Percentiles rank a stretch among this genome's conserved stretches.
Conservation (phyloP, 2,888 invertebrate species). For the Baccha elongata region DNA sequence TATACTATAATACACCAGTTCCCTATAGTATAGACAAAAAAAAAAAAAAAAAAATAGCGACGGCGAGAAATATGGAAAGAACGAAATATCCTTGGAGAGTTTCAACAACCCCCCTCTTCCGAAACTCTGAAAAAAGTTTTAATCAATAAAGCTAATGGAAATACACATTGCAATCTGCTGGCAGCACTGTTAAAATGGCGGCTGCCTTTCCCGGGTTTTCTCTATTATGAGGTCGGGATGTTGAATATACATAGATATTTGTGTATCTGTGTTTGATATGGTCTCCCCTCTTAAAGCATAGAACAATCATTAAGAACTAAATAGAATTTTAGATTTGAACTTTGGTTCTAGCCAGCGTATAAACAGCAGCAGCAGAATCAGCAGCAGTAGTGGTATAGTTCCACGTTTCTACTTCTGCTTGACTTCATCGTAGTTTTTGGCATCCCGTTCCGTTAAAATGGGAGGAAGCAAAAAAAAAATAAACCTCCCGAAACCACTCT, state of each 20-base stretch:
- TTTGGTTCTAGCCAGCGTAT: constrained; percentile 46
- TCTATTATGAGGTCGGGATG: constrained; percentile 15
- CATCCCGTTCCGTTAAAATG: constrained; percentile 32
- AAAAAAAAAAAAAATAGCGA: constrained; percentile 21
- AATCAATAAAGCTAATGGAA: constrained; percentile 73
- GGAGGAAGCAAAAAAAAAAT: background rate
- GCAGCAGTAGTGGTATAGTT: too few species aligned
- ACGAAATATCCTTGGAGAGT: constrained; percentile 64
- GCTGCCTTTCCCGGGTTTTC: constrained; percentile 43
- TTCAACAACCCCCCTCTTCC: constrained; percentile 32
- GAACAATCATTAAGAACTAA: constrained; percentile 71
- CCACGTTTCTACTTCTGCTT: constrained; percentile 34
- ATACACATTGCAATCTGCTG: constrained; percentile 70
- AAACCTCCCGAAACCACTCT: background rate
- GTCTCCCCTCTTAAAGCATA: constrained; percentile 42
- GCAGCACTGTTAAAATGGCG: constrained; percentile 68
- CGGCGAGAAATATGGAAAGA: constrained; percentile 45
- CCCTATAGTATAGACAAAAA: constrained; percentile 25
- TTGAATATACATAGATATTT: constrained; percentile 1
- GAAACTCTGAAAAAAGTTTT: constrained; percentile 51
- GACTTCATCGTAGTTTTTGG: constrained; percentile 61
- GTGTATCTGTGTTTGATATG: constrained; percentile 26
- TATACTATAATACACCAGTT: constrained; percentile 24
- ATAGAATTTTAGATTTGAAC: constrained; percentile 70
- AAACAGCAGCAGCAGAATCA: constrained; percentile 5